Evolutionary conservation across 30 jellyfish, hydroid and myxozoan species (phyloP), one percentile per base, ranked within the genome.

Genomic region (Catostylus mosaicus): DNA sequence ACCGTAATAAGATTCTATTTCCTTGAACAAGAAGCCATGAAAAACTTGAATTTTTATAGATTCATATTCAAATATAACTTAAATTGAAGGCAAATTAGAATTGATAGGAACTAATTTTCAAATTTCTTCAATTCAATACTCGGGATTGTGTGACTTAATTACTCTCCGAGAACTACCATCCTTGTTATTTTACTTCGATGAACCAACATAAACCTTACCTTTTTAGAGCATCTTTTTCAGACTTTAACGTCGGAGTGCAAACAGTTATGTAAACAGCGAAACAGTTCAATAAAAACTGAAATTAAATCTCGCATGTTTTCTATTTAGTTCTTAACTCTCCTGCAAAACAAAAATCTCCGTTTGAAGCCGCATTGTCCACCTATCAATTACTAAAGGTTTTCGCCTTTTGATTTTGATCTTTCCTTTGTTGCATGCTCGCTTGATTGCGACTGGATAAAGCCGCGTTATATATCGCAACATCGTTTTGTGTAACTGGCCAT

Each of bases 351-450:
- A 48, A n/a, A n/a, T n/a, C n/a, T n/a, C n/a, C n/a, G n/a, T n/a
- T n/a, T n/a, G n/a, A n/a, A n/a, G n/a, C n/a, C n/a, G n/a, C n/a
- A n/a, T n/a, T n/a, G n/a, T n/a, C n/a, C n/a, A n/a, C n/a, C n/a
- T n/a, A n/a, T n/a, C n/a, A n/a, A n/a, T n/a, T 4, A 48, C 63
- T 48, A 48, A 16, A 48, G 63, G 4, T 48, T 59, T 59, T 59
- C 5, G 35, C 38, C 37, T 23, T n/a, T 23, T 3, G 10, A 22
- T 22, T 59, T 6, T 23, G 1, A 3, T 16, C 35, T 1, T 59
- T 18, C 23, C 71, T 59, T 59, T 59, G 71, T 59, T 59, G 71
- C 71, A 3, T n/a, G 1, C 71, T 59, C 71, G 71, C 71, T 59
- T 59, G 32, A 59, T 23, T 27, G 71, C 71, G 9, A 23, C 36